Base-by-base conservation (phyloP, 2,797 vertebrate species). In the Acanthurus leucopareius region DNA sequence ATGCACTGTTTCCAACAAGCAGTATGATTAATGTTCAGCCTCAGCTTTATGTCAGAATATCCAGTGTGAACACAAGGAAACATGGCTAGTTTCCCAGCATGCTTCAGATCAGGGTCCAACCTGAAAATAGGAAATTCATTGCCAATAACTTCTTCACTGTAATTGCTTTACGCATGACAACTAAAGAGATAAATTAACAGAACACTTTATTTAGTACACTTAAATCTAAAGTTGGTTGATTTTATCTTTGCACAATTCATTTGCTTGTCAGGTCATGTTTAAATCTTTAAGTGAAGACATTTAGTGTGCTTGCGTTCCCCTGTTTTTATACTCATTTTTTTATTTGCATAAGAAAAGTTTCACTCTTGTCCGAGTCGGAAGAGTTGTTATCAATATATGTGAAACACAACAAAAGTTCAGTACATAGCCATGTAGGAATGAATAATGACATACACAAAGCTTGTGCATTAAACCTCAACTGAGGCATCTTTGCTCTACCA, bases 21-120 rank as follows among this genome's bases (percentile, higher is more conserved):
- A 1, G 32, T 48, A 14, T 75, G 51, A 77, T 83, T 70, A 67
- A 66, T 81, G 75, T 61, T 53, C 17, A 8, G 48, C 53, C 49
- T 51, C 68, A 65, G 68, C 68, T 51, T 75, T 47, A 44, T 10
- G 1, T 13, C 69, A 69, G 58, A 71, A 63, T 47, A 3, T 59
- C 60, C 69, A 32, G 6, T 5, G 65, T 77, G 74, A 61, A 35
- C 65, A 47, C 60, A 20, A 13, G 17, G 70, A 60, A 49, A 51
- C 47, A 14, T 13, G 7, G 69, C 35, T 73, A 63, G 9, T 77
- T 58, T 74, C 56, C 49, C 62, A 58, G 64, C 75, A 68, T 57
- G 66, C 49, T n/a, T 49, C 16, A 17, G 16, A 72, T 48, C 48
- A 42, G 49, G 28, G 28, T 32, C 28, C 28, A 32, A 32, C 28